A percentile compares a stretch with the other conserved stretches of the same genome.
These are phyloP conservation scores for Macropis europaea DNA, from an alignment of 2,888 invertebrate species.

Conservation along the genomic window DNA sequence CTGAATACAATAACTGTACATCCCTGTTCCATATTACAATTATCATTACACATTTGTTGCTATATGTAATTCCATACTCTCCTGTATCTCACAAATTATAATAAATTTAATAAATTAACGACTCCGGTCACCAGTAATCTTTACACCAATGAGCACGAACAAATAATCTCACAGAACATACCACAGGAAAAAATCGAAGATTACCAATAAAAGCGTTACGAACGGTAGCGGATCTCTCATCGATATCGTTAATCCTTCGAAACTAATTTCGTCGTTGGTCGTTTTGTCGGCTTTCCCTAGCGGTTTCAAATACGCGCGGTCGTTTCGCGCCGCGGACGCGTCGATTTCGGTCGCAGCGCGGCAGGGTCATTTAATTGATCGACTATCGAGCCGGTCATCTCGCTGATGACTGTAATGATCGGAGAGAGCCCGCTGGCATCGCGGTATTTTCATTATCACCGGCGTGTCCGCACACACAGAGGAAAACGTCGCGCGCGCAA, in stretches of 20 bases:
- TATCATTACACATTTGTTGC: too few species aligned
- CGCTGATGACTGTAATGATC: conserved; percentile 68
- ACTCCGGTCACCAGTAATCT: not conserved
- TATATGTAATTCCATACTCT: too few species aligned
- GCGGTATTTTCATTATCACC: conserved; percentile 69
- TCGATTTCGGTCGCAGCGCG: conserved; percentile 53
- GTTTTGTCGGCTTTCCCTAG: too few species aligned
- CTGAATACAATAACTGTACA: not conserved
- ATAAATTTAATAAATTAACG: too few species aligned
- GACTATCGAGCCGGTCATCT: conserved; percentile 67
- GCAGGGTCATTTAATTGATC: conserved; percentile 67
- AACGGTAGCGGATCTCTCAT: too few species aligned
- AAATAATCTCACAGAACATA: not conserved
- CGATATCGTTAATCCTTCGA: too few species aligned
- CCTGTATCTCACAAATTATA: too few species aligned
- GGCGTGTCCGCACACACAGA: conserved; percentile 25
- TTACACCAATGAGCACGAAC: not conserved
- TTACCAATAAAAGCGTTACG: too few species aligned
- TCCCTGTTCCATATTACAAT: too few species aligned
- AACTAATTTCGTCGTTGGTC: too few species aligned
- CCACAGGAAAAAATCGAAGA: too few species aligned
- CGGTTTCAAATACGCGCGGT: conserved; percentile 8
- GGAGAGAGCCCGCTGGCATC: conserved; percentile 42
- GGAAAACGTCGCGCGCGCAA: conserved; percentile 22
- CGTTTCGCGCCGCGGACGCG: conserved; percentile 38